These are phyloP conservation scores for Dorcus hopei DNA, from an alignment of 2,888 invertebrate species.

Conservation along the genomic window DNA sequence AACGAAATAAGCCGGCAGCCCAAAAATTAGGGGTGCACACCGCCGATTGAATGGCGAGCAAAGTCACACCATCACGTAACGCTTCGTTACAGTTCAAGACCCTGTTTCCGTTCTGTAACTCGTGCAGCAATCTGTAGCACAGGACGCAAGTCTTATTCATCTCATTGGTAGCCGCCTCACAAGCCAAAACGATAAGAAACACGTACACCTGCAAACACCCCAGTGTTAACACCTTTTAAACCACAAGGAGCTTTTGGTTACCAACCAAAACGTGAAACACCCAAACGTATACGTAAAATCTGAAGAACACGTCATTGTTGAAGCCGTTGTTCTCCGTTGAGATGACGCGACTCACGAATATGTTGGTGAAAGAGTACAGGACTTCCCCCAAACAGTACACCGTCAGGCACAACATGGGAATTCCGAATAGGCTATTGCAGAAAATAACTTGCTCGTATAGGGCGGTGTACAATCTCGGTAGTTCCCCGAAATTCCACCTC, in stretches of 20 bases:
- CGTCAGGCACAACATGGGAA: too few species aligned
- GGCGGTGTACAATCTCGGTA: too few species aligned
- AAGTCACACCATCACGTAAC: constrained; percentile 14
- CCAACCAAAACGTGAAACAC: too few species aligned
- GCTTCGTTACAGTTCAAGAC: constrained; percentile 11
- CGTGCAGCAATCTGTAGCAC: constrained; percentile 24
- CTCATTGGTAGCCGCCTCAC: constrained; percentile 28
- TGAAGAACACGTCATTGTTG: too few species aligned
- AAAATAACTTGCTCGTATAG: too few species aligned
- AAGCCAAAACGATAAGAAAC: constrained; percentile 24
- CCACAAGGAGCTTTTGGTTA: too few species aligned
- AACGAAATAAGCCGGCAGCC: constrained; percentile 23
- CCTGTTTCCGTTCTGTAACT: constrained; percentile 14
- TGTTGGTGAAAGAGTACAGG: background rate
- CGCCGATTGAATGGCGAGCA: constrained; percentile 20
- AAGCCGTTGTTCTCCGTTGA: too few species aligned
- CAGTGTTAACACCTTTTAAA: too few species aligned
- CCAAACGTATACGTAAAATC: too few species aligned
- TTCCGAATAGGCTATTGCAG: too few species aligned
- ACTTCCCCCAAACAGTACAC: background rate
- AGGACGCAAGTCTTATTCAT: constrained; percentile 23
- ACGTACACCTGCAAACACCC: background rate
- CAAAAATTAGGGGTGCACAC: constrained; percentile 8
- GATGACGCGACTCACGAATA: too few species aligned
- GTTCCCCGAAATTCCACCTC: too few species aligned